Evolutionary conservation across 2,113 vertebrate species (phyloP), one percentile per base, ranked within the genome.

Genomic region (Pomatorhinus ruficollis): DNA sequence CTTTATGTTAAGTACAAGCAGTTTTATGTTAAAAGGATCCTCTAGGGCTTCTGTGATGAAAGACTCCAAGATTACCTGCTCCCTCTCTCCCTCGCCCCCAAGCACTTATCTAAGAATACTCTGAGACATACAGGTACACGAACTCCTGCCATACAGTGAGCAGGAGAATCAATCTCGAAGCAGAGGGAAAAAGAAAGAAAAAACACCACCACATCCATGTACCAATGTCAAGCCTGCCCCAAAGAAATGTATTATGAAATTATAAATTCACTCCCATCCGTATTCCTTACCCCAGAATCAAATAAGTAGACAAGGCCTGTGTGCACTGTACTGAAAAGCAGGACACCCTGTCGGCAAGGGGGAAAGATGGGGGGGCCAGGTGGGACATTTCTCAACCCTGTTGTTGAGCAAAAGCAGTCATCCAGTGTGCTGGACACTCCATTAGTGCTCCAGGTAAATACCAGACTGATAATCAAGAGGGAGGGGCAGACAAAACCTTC

Each of bases 1-100:
- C 31, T 92, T 91, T 84, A 92, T 80, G 39, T 63, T 72, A 88
- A 71, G 27, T 83, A 94, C 44, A 80, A 92, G 70, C 33, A 66
- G 31, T 42, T 84, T 69, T 63, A 63, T 54, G 56, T 78, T 81
- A 90, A 63, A 88, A 83, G 49, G 23, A 68, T 74, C 31, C 75
- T 93, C 70, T 21, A 91, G 60, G 24, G 28, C 19, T 88, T 83
- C 75, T 81, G 30, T 77, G 53, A 78, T 37, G 37, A 79, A 74
- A 77, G 52, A 18, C 15, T 88, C n/a, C 8, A 61, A 82, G 45
- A 81, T n/a, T 63, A 80, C 8, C 39, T 65, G 21, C 25, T 75
- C 37, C 19, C 65, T 93, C 22, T 61, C 28, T 47, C 52, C 7
- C 28, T 71, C 2, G 0, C 28, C 21, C 35, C 19, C 44, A 45